Conservation (phyloP, 2,888 invertebrate species). For the Micoletzkya japonica region DNA sequence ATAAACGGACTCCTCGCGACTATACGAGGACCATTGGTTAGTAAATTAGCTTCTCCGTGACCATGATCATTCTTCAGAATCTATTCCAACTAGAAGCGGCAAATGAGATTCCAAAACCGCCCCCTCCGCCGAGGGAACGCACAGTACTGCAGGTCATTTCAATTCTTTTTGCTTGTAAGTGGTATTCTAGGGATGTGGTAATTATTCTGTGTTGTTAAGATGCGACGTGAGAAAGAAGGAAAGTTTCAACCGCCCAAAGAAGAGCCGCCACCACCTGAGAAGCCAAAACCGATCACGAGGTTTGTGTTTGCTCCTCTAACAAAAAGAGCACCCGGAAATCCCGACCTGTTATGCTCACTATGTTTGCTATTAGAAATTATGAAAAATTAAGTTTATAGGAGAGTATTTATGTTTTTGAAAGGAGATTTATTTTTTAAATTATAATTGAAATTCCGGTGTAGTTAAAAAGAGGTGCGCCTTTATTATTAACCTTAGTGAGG, state of each 20-base stretch:
- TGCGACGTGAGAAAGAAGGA: constrained; percentile 18
- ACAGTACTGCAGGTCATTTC: constrained; percentile 19
- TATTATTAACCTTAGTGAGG: too few species aligned
- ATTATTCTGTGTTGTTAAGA: neutral
- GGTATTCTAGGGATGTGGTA: neutral
- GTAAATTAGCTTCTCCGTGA: too few species aligned
- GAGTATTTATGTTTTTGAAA: too few species aligned
- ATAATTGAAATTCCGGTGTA: too few species aligned
- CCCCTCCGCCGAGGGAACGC: neutral
- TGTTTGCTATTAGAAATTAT: too few species aligned
- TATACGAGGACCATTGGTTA: too few species aligned
- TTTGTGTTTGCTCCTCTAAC: neutral
- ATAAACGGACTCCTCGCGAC: neutral
- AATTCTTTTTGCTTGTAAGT: neutral
- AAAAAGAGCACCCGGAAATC: too few species aligned
- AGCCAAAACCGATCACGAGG: constrained; percentile 12
- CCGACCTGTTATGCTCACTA: too few species aligned
- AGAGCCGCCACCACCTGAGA: constrained; percentile 12
- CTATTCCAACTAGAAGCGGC: constrained; percentile 19
- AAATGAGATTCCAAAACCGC: constrained; percentile 12
- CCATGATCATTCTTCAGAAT: too few species aligned
- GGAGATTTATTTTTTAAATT: too few species aligned
- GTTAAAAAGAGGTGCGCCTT: too few species aligned
- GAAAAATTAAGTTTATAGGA: too few species aligned
- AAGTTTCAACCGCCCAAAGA: constrained; percentile 8